phyloP scores from a whole-genome alignment of 2,113 vertebrate genomes.

The Chloebia gouldiae region DNA sequence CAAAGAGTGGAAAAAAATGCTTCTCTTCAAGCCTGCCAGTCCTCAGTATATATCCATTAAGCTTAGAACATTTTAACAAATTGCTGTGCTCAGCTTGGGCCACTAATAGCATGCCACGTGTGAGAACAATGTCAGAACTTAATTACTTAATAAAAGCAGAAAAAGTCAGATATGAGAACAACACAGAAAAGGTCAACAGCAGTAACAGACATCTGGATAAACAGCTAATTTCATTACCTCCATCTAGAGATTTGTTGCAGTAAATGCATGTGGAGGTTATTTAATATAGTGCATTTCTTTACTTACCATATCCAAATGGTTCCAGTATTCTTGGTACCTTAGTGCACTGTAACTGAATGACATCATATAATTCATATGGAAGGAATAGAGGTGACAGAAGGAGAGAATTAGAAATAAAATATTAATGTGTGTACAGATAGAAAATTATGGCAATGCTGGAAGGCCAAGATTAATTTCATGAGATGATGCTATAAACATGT shows the following conservation, averaged over 20 bases:
- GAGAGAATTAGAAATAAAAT: neutral
- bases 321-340: neutral
- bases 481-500: neutral
- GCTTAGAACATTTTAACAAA: neutral
- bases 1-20: neutral
- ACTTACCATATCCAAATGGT: neutral
- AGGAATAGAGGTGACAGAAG: neutral
- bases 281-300: neutral
- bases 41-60: neutral
- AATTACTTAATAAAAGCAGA: slow-evolving; percentile 27
- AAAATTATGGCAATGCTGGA: neutral
- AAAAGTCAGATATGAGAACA: slow-evolving; percentile 5
- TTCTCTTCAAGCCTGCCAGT: neutral
- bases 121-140: neutral
- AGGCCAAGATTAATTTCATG: neutral
- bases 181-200: neutral
- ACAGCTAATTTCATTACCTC: slow-evolving; percentile 26
- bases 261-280: neutral
- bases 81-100: neutral
- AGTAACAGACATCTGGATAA: slow-evolving; percentile 40
- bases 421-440: neutral
- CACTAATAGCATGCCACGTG: neutral
- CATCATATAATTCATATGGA: neutral
- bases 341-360: neutral
- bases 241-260: slow-evolving; percentile 30